Evolutionary conservation across 2,797 vertebrate species (phyloP).

Genomic region (Phalanger gymnotis): DNA sequence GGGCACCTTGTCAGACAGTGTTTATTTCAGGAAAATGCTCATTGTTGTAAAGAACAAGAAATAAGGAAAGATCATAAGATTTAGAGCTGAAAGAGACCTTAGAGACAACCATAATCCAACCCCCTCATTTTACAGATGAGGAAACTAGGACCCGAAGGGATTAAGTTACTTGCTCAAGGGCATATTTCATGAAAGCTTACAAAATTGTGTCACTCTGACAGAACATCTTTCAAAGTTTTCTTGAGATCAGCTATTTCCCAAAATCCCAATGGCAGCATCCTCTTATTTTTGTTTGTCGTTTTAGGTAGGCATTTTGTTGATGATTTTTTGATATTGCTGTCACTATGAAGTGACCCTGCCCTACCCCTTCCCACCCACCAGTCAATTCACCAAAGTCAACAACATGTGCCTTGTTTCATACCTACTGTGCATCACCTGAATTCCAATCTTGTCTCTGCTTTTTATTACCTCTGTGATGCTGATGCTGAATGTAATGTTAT

Average conservation of each 20-base stretch:
- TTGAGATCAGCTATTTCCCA: conserved; percentile 8
- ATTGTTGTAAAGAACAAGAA: conserved; percentile 16
- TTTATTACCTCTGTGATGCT: background rate
- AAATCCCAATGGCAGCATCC: background rate
- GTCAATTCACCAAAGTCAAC: background rate
- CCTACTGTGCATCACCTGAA: background rate
- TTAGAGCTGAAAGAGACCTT: background rate
- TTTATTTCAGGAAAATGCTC: conserved; percentile 29
- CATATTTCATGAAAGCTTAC: conserved; percentile 36
- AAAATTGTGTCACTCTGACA: background rate
- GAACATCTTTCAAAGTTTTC: background rate
- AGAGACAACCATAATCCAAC: background rate
- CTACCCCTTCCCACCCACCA: background rate
- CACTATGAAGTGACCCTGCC: background rate
- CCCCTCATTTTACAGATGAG: background rate
- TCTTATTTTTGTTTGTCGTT: background rate
- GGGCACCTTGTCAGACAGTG: background rate
- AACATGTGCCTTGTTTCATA: background rate
- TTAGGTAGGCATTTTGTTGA: background rate
- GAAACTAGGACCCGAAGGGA: background rate
- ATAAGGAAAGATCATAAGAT: background rate
- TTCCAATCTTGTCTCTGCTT: background rate
- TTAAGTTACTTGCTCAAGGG: background rate
- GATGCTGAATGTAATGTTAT: no score
- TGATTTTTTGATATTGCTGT: background rate